Evolutionary conservation across 2,113 vertebrate genomes (phyloP).

Genomic region (Vanacampus margaritifer): DNA sequence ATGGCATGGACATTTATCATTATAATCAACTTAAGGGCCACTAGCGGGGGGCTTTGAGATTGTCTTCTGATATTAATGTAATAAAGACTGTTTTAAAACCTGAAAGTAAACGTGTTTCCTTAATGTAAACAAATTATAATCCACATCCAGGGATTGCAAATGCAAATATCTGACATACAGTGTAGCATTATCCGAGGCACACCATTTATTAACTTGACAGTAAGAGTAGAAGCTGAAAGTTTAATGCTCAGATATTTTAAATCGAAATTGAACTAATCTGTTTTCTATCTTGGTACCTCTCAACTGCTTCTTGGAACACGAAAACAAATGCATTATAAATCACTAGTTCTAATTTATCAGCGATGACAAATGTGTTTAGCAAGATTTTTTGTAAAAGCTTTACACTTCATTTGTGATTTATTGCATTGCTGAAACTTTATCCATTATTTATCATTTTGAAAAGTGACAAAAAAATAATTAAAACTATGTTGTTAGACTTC

Average conservation of each 20-base stretch:
- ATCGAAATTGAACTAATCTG: conserved; percentile 1
- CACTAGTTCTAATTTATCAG: not conserved
- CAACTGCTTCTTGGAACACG: not conserved
- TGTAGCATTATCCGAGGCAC: not conserved
- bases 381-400: not conserved
- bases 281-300: not conserved
- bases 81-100: conserved; percentile 1
- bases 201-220: conserved; percentile 4
- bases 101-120: not conserved
- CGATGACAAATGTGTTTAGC: not conserved
- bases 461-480: not conserved
- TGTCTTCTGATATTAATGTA: not conserved
- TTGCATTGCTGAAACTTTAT: not conserved
- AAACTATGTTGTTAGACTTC: not conserved
- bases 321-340: not conserved
- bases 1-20: conserved; percentile 5
- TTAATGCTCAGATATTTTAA: not conserved
- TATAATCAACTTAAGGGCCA: not conserved
- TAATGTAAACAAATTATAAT: conserved; percentile 2
- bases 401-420: not conserved
- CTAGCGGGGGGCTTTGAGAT: not conserved
- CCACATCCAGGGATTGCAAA: conserved; percentile 1
- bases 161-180: not conserved
- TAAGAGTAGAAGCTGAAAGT: not conserved
- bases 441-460: not conserved